Evolutionary conservation across 2,113 vertebrate species (phyloP), one percentile per base, ranked within the genome.

Genomic region (Polypterus bichir): DNA sequence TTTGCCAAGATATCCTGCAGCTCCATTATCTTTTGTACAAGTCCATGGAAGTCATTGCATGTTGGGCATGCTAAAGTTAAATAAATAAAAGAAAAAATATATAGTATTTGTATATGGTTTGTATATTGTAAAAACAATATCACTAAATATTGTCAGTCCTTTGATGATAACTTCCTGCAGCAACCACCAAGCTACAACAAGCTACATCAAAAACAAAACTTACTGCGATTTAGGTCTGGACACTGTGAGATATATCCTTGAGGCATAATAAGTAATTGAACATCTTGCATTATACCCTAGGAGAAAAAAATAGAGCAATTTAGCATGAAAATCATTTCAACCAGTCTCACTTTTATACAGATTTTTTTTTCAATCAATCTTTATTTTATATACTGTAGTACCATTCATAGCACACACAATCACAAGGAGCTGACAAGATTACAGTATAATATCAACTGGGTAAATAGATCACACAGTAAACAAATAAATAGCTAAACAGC

Each of bases 21-120:
- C 67, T 98, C 96, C 96, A 98, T 98, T 71, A 98, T 98, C 86
- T 97, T 97, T 85, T 98, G 96, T 72, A 98, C 96, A 9, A 98
- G 93, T 61, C 94, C 93, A 54, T 97, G 96, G 80, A 98, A 98
- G 71, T 98, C 96, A 70, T 94, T 97, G 76, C 96, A 98, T 56
- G 96, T 98, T 54, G 96, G 96, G 74, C 96, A 98, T 4, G 96
- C 96, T 98, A 69, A 63, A 77, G 83, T 69, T 66, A 81, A 56
- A 61, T 46, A 79, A 76, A 73, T 4, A 69, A 27, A 27, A 27
- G 27, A 27, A 27, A 27, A 27, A 27, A 27, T 27, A 27, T 27
- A 27, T 27, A 27, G 2, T 27, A 27, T 27, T 27, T 27, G 27
- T 27, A 27, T 27, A 27, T 27, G 27, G 27, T 27, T 27, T 1